Conservation (phyloP, 2,888 invertebrate genomes). For the Andricus quercusramuli region DNA sequence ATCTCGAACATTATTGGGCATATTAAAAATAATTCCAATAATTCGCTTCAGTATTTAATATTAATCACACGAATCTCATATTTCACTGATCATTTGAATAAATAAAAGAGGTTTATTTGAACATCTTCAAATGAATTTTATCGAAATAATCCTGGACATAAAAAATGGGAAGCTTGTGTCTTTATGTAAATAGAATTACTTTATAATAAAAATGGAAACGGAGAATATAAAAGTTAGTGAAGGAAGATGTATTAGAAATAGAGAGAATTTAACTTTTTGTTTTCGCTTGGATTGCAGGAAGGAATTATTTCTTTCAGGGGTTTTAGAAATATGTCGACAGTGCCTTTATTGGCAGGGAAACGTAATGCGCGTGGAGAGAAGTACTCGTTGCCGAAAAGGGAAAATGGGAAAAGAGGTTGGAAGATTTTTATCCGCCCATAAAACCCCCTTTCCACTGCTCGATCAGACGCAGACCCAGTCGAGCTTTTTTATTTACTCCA, state of each 20-base stretch:
- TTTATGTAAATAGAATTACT: not conserved
- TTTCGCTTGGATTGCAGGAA: not conserved
- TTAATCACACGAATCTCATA: no score
- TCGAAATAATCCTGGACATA: no score
- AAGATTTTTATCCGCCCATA: constrained; percentile 32
- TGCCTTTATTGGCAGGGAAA: constrained; percentile 36
- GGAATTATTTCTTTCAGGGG: constrained; percentile 15
- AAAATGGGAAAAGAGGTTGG: constrained; percentile 39
- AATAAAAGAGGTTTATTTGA: no score
- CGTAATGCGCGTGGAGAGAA: constrained; percentile 27
- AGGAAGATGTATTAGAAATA: not conserved
- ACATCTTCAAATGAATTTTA: no score
- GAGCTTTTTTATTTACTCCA: constrained; percentile 39
- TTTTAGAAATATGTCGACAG: constrained; percentile 36
- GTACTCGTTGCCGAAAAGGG: constrained; percentile 36
- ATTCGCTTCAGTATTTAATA: no score
- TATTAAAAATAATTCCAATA: no score
- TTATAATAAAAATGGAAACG: not conserved
- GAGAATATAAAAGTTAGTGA: not conserved
- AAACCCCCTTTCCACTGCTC: constrained; percentile 37
- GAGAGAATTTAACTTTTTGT: not conserved
- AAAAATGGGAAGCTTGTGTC: no score
- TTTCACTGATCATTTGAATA: no score
- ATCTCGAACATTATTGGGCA: no score
- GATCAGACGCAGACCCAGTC: constrained; percentile 40